A percentile compares a stretch with the other conserved stretches of the same genome.
phyloP scores from a whole-genome alignment of 1,140 invertebrate species.

The Prorops nasuta region DNA sequence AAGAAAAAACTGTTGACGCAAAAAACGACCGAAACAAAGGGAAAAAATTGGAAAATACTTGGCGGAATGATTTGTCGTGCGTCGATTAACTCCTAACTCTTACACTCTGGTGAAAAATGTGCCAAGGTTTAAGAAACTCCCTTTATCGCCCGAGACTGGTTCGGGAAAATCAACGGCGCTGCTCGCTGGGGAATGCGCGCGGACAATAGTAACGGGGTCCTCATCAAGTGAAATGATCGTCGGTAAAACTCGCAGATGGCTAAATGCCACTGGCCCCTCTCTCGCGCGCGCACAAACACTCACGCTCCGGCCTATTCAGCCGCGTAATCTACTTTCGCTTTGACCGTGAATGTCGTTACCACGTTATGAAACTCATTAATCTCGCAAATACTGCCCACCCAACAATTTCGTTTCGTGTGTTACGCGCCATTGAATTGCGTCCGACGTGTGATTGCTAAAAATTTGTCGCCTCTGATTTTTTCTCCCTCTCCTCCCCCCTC shows the following conservation, averaged over 20 bases:
- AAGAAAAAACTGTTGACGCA: constrained; percentile 22
- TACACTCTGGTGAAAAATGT: no score
- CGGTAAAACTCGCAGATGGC: constrained; percentile 46
- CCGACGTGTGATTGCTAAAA: constrained; percentile 28
- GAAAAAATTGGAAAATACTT: no score
- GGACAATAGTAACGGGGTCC: constrained; percentile 41
- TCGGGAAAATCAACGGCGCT: neutral
- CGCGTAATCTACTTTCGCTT: constrained; percentile 49
- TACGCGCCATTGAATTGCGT: constrained; percentile 35
- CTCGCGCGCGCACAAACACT: constrained; percentile 17
- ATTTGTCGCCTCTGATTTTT: constrained; percentile 12
- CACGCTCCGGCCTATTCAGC: constrained; percentile 25
- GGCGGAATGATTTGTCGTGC: no score
- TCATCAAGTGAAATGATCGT: constrained; percentile 50
- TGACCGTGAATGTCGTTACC: constrained; percentile 49
- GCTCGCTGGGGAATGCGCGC: constrained; percentile 37
- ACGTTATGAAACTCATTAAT: constrained; percentile 52
- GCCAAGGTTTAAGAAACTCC: no score
- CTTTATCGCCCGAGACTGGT: no score
- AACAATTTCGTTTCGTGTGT: constrained; percentile 37
- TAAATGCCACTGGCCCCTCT: constrained; percentile 27
- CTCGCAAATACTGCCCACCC: constrained; percentile 41
- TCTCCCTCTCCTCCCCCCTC: constrained; percentile 2
- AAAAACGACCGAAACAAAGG: no score
- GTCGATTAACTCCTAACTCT: no score